Evolutionary conservation across 2,888 invertebrate species (phyloP), one percentile per base, ranked within the genome.

Genomic region (Tinea trinotella): DNA sequence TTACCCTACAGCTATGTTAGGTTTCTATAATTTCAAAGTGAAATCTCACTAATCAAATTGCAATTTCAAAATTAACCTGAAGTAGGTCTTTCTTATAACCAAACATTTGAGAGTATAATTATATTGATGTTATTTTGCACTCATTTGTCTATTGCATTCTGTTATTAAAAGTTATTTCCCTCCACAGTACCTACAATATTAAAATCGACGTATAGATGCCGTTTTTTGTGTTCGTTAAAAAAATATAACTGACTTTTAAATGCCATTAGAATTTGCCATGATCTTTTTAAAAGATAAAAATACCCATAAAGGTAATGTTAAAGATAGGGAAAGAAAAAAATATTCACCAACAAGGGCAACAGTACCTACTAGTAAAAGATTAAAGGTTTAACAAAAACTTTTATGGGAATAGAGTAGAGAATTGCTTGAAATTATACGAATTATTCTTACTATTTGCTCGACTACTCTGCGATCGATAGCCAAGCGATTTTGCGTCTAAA

Each of bases 271-370:
- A 81, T 83, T 82, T 71, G 80, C 76, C 66, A 74, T 75, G 78
- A 81, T 79, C 70, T 64, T 67, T 74, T 63, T 63, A 62, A 58
- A 57, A 74, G 75, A 78, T 78, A 79, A 50, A 68, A 65, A 68
- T 71, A 71, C 73, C 74, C 78, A 72, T 83, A 71, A 83, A 78
- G 70, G 73, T 76, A 78, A 84, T 79, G 76, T 76, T 66, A 71
- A 65, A 74, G 78, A 81, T 82, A 77, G 76, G 76, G 72, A 71
- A 67, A 68, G 65, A 73, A 75, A 76, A 82, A 81, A 82, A 71
- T 73, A 30, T 12, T 5, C 46, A 74, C 70, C 71, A 73, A 74
- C 80, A 83, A 84, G 73, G 63, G 67, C 68, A 62, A 74, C 64
- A 78, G 68, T n/a, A n/a, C n/a, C n/a, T n/a, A n/a, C n/a, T n/a